Evolutionary conservation across 2,113 vertebrate genomes (phyloP).

Genomic region (Hippolais icterina): DNA sequence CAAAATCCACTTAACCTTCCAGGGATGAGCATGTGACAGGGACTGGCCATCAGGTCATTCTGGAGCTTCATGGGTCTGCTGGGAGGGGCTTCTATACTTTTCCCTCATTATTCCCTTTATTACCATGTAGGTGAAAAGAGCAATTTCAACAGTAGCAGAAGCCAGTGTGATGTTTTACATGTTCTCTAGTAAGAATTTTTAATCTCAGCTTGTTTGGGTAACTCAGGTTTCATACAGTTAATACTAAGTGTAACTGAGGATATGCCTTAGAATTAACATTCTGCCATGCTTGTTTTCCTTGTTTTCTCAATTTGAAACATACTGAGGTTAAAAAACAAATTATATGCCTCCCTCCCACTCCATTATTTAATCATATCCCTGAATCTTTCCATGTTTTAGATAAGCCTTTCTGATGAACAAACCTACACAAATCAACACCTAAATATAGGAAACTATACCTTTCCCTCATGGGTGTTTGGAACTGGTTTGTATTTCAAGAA

Average conservation of each 20-base stretch:
- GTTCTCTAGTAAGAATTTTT: not conserved
- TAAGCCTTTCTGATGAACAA: not conserved
- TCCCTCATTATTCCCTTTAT: not conserved
- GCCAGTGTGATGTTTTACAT: not conserved
- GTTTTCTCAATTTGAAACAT: not conserved
- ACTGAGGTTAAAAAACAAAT: not conserved
- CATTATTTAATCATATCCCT: not conserved
- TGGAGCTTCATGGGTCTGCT: not conserved
- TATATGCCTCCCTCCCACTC: accelerated
- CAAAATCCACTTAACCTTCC: conserved; percentile 56
- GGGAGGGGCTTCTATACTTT: not conserved
- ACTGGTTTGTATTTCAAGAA: not conserved
- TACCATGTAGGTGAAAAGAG: not conserved
- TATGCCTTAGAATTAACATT: not conserved
- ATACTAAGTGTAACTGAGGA: not conserved
- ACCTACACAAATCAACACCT: not conserved
- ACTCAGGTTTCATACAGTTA: not conserved
- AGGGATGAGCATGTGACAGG: not conserved
- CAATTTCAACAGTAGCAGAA: not conserved
- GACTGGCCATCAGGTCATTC: not conserved
- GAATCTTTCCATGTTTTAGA: not conserved
- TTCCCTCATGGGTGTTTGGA: not conserved
- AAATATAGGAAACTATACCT: not conserved
- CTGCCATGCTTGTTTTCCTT: not conserved
- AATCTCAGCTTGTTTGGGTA: not conserved